Base-by-base conservation (phyloP, 2,888 invertebrate genomes). In the Epistrophe grossulariae region DNA sequence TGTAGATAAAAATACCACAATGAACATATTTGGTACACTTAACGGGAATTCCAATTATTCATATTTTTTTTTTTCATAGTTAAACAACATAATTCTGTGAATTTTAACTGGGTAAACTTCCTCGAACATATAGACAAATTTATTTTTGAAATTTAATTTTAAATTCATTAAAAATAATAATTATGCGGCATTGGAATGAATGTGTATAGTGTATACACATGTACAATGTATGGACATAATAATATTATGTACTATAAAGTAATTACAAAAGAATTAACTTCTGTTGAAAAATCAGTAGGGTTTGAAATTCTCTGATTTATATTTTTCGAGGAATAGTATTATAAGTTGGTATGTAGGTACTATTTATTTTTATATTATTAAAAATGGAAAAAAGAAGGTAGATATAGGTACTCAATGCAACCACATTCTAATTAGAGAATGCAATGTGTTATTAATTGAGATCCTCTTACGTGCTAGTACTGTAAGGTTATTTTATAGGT, bases 121-220 rank as follows among this genome's bases (percentile, higher is more conserved):
- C 57, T 35, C 31, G n/a, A 57, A 57, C n/a, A 45, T 11, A 17
- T 35, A 35, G 1, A 38, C 0, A 24, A 1, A 59, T 60, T 19
- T 40, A n/a, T 60, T 38, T 40, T 31, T 19, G 1, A 40, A 60
- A 60, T 35, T 35, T 7, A 38, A 60, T 60, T 60, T 60, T 60
- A 60, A 38, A 60, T 60, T 60, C 19, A 60, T 60, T 60, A 60
- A 60, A 60, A 60, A 60, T 57, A 57, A 57, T 45, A n/a, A 45
- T 45, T n/a, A 45, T 45, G 45, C 11, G n/a, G n/a, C 11, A 4
- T 38, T 10, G 38, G 10, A 1, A 38, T 38, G 11, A 38, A 38
- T 38, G 24, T 24, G 24, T 24, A 24, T 24, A 3, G n/a, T n/a
- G n/a, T n/a, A n/a, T n/a, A n/a, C n/a, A n/a, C n/a, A n/a, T n/a